A percentile compares a stretch with the other conserved stretches of the same genome.
phyloP scores from a whole-genome alignment of 1,140 invertebrate species.

The Caenorhabditis tropicalis region DNA sequence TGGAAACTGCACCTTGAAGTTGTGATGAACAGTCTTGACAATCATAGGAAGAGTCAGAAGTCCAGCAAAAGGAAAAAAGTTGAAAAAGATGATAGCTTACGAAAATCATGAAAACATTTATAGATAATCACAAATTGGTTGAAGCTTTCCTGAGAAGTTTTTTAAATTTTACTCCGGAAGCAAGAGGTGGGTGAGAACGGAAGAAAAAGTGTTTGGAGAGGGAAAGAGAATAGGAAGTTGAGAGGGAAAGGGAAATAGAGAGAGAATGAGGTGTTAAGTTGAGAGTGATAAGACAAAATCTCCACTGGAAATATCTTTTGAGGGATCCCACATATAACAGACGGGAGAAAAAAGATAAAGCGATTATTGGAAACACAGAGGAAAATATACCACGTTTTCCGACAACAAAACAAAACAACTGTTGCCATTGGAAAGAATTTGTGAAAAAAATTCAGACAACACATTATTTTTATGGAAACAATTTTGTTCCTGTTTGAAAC shows the following conservation, averaged over 20 bases:
- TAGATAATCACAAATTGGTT: too few relatives aligned
- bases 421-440: neutral
- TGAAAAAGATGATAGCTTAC: neutral
- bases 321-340: neutral
- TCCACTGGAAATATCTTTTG: neutral
- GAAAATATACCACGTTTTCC: constrained; percentile 21
- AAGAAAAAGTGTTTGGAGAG: neutral
- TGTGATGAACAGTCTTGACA: neutral
- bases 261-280: neutral
- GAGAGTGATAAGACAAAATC: constrained; percentile 13
- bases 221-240: neutral
- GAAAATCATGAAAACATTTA: neutral
- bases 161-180: too few relatives aligned
- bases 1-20: neutral
- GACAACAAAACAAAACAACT: constrained; percentile 40
- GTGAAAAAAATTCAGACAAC: too few relatives aligned
- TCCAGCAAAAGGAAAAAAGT: neutral
- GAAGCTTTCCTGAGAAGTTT: too few relatives aligned
- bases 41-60: neutral
- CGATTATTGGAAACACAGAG: neutral
- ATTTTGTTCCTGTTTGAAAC: too few relatives aligned
- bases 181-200: too few relatives aligned
- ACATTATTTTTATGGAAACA: too few relatives aligned
- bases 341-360: neutral
- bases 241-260: neutral